A percentile compares a stretch with the other conserved stretches of the same genome.
Conservation (phyloP, 1,140 invertebrate species). For the Drosophila suzukii region DNA sequence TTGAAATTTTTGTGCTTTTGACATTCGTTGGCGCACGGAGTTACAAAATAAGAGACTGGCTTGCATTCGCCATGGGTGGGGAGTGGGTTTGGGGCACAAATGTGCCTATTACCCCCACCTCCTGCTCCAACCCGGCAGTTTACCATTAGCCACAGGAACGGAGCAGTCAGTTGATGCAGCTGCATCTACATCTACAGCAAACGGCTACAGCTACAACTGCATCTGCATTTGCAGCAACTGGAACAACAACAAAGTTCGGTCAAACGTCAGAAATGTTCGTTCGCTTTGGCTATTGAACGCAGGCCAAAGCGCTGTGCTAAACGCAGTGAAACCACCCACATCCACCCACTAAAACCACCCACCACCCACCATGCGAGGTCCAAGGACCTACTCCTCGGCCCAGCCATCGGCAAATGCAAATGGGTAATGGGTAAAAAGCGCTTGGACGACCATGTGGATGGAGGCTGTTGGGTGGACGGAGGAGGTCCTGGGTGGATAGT, state of each 20-base stretch:
- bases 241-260: conserved; percentile 70
- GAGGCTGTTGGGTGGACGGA: conserved; percentile 11
- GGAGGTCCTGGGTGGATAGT: conserved; percentile 43
- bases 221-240: conserved; percentile 26
- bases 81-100: conserved; percentile 23
- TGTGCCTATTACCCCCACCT: conserved; percentile 51
- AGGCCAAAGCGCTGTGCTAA: conserved; percentile 35
- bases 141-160: conserved; percentile 50
- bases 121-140: conserved; percentile 14
- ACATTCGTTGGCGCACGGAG: conserved; percentile 32
- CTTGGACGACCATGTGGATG: conserved; percentile 62
- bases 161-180: conserved; percentile 12
- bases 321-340: conserved; percentile 12
- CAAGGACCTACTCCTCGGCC: conserved; percentile 20
- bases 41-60: conserved; percentile 43
- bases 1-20: conserved; percentile 43
- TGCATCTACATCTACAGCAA: neutral
- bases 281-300: conserved; percentile 55
- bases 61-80: neutral
- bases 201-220: no score
- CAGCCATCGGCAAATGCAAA: conserved; percentile 51
- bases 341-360: neutral
- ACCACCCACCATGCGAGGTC: neutral
- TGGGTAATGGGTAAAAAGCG: conserved; percentile 76
- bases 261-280: conserved; percentile 70